Base-by-base conservation (phyloP, 2,797 vertebrate species). In the Micropoecilia bifurca region DNA sequence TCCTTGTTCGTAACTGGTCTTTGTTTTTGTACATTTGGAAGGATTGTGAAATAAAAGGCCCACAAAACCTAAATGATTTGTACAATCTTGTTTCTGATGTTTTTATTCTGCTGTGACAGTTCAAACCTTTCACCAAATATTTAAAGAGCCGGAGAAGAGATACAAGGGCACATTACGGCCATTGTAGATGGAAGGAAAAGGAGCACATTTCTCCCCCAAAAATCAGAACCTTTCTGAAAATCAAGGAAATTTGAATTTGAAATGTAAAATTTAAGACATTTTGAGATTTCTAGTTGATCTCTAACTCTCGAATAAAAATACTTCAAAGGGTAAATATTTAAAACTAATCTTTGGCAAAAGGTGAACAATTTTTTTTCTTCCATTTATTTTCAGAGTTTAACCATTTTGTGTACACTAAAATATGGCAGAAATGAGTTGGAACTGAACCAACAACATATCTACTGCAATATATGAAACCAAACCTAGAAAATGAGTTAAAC, bases 11-110 rank as follows among this genome's bases (percentile, higher is more conserved):
- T 94, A 90, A 91, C 93, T 86, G 82, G 83, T 93, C 85, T 92
- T 94, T 93, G 89, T 94, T 96, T 96, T 96, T 96, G 93, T 96
- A 96, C 93, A 94, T 95, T 95, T 95, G 94, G 93, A 96, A 94
- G 93, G 94, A 95, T 95, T 91, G 90, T 95, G 93, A 95, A 96
- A 95, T 95, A 95, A 96, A 95, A 95, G 95, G 89, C 95, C 96
- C 94, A 95, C 87, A 94, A 96, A 95, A 95, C 87, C 73, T 76
- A 89, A 45, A 80, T 18, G 0, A 57, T 18, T 28, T 66, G 63
- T 82, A 41, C 68, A 8, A 81, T 81, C 30, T 89, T 59, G 36
- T 89, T 88, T 22, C 59, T 68, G 45, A 39, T 82, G 33, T 69
- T 45, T 53, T 45, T 25, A 46, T 33, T 9, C 22, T 30, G 6